Percentiles rank a stretch among this genome's conserved stretches.
These are phyloP conservation scores for Bombus ignitus DNA, from an alignment of 1,140 invertebrate genomes.

Conservation along the genomic window DNA sequence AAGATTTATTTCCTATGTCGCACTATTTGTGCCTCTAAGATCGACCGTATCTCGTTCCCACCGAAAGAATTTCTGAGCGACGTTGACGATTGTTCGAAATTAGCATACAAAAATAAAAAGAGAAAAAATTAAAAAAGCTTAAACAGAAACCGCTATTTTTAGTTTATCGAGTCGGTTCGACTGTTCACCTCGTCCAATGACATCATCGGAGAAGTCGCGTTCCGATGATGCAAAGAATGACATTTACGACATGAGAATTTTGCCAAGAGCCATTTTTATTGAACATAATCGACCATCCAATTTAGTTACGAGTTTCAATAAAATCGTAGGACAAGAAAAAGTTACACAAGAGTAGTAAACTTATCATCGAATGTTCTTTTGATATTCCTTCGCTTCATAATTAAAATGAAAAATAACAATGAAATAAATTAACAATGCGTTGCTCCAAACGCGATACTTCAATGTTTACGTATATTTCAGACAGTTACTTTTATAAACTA, in stretches of 20 bases:
- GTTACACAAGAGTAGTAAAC: not conserved
- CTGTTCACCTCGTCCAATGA: constrained; percentile 1
- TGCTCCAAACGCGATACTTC: not conserved
- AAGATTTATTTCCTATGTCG: not conserved
- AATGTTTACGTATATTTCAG: no score
- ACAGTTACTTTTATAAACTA: no score
- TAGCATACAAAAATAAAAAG: not conserved
- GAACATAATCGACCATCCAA: not conserved
- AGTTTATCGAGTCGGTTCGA: not conserved
- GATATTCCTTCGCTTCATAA: not conserved
- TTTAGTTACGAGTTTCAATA: not conserved
- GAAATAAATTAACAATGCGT: not conserved
- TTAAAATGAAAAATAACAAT: not conserved
- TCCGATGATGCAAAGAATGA: constrained; percentile 6
- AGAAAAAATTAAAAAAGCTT: not conserved
- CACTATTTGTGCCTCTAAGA: not conserved
- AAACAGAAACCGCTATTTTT: constrained; percentile 11
- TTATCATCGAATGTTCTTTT: not conserved
- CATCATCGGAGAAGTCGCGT: not conserved
- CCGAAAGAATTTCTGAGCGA: not conserved
- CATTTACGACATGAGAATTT: not conserved
- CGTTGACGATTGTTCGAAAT: not conserved
- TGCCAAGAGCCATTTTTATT: not conserved
- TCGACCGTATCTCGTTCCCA: no score
- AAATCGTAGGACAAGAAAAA: not conserved